Conservation (phyloP, 2,888 invertebrate species). For the Sinelater perroti region DNA sequence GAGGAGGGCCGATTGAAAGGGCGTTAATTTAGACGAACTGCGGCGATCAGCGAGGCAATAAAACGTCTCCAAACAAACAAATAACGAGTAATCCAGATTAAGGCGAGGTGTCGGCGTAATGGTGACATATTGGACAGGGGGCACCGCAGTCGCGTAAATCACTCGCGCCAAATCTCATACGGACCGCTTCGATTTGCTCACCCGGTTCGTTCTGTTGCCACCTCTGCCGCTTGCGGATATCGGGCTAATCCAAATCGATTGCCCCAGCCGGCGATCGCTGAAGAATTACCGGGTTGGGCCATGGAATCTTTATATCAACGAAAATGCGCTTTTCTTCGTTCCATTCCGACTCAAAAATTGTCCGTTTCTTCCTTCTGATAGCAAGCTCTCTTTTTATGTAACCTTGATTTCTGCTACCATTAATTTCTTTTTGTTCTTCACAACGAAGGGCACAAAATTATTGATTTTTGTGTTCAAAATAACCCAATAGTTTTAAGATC, state of each 20-base stretch:
- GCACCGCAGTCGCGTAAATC: constrained; percentile 43
- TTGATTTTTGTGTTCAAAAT: too few species aligned
- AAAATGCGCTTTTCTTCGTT: too few species aligned
- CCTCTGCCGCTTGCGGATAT: constrained; percentile 18
- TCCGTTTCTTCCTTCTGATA: too few species aligned
- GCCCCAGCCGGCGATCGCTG: constrained; percentile 2
- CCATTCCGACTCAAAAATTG: too few species aligned
- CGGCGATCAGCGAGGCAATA: constrained; percentile 44
- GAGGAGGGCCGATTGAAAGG: constrained; percentile 35
- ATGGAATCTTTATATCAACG: too few species aligned
- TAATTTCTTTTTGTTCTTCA: too few species aligned
- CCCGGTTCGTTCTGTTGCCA: constrained; percentile 17
- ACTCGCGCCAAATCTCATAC: constrained; percentile 36
- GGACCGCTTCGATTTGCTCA: constrained; percentile 32
- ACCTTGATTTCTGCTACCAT: too few species aligned
- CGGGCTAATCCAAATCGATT: constrained; percentile 22
- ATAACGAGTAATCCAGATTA: constrained; percentile 49
- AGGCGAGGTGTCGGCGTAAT: constrained; percentile 51
- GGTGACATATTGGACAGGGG: constrained; percentile 50
- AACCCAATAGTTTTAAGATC: too few species aligned
- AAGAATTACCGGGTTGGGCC: constrained; percentile 3
- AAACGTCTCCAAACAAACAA: constrained; percentile 46
- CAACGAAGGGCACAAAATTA: too few species aligned
- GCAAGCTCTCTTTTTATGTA: too few species aligned
- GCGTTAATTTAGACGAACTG: constrained; percentile 45